phyloP scores from a whole-genome alignment of 2,113 vertebrate species.

The Agelaius phoeniceus region DNA sequence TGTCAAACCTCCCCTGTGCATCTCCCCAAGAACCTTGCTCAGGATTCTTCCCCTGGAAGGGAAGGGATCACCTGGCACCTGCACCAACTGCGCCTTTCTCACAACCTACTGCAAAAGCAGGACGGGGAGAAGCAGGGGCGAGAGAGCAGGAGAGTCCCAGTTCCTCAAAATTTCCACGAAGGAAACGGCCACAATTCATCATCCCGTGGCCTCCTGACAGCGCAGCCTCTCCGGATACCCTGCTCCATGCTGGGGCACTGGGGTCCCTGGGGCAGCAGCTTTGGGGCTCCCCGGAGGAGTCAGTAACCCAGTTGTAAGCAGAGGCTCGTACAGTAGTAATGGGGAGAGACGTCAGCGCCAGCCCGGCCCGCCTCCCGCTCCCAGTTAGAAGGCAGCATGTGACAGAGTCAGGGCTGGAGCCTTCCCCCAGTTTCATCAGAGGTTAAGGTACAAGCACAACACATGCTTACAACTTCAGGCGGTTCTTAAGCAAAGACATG shows the following conservation, averaged over 20 bases:
- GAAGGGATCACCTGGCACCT: background rate
- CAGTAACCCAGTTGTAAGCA: slow-evolving; percentile 58
- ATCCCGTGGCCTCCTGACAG: slow-evolving; percentile 33
- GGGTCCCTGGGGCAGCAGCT: background rate
- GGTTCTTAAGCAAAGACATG: slow-evolving; percentile 25
- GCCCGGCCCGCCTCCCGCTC: slow-evolving; percentile 54
- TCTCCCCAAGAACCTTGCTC: background rate
- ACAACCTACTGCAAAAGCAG: background rate
- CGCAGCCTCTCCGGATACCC: background rate
- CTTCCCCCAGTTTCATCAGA: slow-evolving; percentile 77
- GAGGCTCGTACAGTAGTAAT: slow-evolving; percentile 62
- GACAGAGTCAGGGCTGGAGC: slow-evolving; percentile 68
- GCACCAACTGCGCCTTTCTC: background rate
- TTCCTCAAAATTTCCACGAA: slow-evolving; percentile 50
- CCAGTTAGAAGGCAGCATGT: slow-evolving; percentile 66
- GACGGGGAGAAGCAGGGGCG: background rate
- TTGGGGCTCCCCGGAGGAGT: slow-evolving; percentile 48
- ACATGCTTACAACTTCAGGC: slow-evolving; percentile 46
- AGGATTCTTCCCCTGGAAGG: background rate
- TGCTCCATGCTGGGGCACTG: background rate
- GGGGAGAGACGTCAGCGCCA: slow-evolving; percentile 54
- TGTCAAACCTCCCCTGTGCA: background rate
- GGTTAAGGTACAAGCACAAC: slow-evolving; percentile 73
- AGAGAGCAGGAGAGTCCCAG: background rate
- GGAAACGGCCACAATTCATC: background rate